Percentiles rank a stretch among this genome's conserved stretches.
phyloP scores from a whole-genome alignment of 2,888 invertebrate species.

The Bhutanitis thaidina region DNA sequence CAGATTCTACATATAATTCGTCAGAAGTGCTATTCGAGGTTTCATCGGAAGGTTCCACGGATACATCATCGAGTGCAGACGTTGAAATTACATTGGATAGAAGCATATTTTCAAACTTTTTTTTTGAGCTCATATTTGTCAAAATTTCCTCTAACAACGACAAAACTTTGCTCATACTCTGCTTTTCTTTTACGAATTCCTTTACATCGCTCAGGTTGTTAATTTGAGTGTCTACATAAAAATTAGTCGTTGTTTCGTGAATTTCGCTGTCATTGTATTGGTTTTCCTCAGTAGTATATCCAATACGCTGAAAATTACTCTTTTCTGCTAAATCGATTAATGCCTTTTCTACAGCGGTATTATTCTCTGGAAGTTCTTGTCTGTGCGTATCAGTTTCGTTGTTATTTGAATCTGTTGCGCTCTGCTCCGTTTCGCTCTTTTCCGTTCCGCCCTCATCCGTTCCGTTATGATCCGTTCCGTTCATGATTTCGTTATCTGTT shows the following conservation, averaged over 20 bases:
- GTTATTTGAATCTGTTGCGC: neutral
- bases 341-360: neutral
- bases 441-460: too few species aligned
- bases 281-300: neutral
- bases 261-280: neutral
- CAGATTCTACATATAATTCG: neutral
- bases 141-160: constrained; percentile 18
- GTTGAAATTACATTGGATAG: constrained; percentile 3
- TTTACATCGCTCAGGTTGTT: constrained; percentile 12
- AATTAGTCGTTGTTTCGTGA: constrained; percentile 2
- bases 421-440: too few species aligned
- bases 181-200: constrained; percentile 19
- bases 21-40: neutral
- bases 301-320: neutral
- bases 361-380: neutral
- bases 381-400: neutral
- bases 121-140: constrained; percentile 17
- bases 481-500: neutral
- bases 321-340: neutral
- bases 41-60: neutral
- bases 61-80: neutral
- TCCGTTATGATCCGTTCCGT: neutral
- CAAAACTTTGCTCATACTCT: constrained; percentile 19
- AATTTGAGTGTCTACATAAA: constrained; percentile 1
- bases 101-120: constrained; percentile 8